phyloP scores from a whole-genome alignment of 1,140 invertebrate species.

The Branchinecta lindahli region DNA sequence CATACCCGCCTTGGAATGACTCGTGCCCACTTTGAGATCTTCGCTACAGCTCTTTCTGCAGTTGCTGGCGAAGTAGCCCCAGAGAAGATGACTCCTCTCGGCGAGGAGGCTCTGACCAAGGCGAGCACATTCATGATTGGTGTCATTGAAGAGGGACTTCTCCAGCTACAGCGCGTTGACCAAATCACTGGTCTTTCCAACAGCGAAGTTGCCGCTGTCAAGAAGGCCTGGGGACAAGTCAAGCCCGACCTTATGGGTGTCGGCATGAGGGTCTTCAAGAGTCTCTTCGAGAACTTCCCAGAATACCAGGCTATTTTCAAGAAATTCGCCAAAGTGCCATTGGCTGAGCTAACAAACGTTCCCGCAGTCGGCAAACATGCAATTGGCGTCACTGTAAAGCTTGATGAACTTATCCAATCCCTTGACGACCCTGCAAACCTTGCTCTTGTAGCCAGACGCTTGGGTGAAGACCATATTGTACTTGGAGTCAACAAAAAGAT shows the following conservation, averaged over 20 bases:
- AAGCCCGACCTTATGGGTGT: constrained; percentile 4
- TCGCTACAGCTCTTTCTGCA: not conserved
- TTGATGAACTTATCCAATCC: not conserved
- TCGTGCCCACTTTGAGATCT: not conserved
- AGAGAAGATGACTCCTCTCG: not conserved
- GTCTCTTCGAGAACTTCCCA: not conserved
- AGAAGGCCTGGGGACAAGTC: not conserved
- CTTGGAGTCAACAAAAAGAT: not conserved
- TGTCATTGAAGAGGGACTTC: constrained; percentile 6
- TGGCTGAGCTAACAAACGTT: not conserved
- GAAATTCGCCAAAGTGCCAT: not conserved
- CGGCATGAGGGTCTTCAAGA: not conserved
- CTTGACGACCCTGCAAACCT: constrained; percentile 4
- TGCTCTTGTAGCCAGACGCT: not conserved
- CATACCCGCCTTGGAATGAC: not conserved
- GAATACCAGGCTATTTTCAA: not conserved
- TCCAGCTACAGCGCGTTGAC: not conserved
- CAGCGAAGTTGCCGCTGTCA: not conserved
- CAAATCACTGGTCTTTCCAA: not conserved
- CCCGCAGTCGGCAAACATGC: not conserved
- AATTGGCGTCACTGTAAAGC: not conserved
- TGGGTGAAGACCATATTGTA: not conserved
- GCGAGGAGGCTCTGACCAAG: not conserved
- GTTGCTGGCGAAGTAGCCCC: not conserved
- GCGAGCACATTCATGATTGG: not conserved